Evolutionary conservation across 2,797 vertebrate species (phyloP), one percentile per base, ranked within the genome.

Genomic region (Peromyscus melanophrys): DNA sequence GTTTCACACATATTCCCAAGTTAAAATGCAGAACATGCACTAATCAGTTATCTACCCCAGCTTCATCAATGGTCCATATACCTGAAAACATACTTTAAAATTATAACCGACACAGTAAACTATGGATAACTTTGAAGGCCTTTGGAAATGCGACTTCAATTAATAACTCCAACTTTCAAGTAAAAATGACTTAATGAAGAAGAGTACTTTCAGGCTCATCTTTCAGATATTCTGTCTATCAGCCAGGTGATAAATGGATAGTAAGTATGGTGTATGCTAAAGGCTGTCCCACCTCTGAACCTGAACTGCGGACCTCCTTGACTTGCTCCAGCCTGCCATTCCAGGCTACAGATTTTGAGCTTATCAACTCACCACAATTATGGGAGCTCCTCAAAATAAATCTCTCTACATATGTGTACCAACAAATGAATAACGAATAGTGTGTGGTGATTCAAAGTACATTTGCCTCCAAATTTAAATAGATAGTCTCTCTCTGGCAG

Each of bases 181-280:
- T 94, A 94, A 94, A 59, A 93, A 31, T 9, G 57, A 67, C 52
- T 76, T 80, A 73, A 81, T 92, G 65, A 95, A 95, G 90, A 95
- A 97, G 77, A 97, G 81, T 84, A 75, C 89, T 92, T 97, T 84
- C 89, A 76, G 94, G 96, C 90, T 97, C 89, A 92, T 85, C 81
- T 94, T 92, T 97, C 75, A 90, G 59, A 37, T 82, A 84, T 91
- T 86, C 69, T 95, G 92, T 98, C 95, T 95, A 0, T 52, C 37
- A 92, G 55, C 77, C 81, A 92, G 67, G 82, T 92, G 91, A 95
- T 81, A 59, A 52, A 34, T 81, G 78, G 57, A 96, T 31, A 95
- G 93, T 40, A 14, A 69, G 1, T 11, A 65, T 1, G 19, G n/a
- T 80, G 46, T 81, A 6, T 37, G 59, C 87, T 84, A 65, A 93